Percentiles rank a stretch among this genome's conserved stretches.
Conservation (phyloP, 2,113 vertebrate species). For the Aix galericulata region DNA sequence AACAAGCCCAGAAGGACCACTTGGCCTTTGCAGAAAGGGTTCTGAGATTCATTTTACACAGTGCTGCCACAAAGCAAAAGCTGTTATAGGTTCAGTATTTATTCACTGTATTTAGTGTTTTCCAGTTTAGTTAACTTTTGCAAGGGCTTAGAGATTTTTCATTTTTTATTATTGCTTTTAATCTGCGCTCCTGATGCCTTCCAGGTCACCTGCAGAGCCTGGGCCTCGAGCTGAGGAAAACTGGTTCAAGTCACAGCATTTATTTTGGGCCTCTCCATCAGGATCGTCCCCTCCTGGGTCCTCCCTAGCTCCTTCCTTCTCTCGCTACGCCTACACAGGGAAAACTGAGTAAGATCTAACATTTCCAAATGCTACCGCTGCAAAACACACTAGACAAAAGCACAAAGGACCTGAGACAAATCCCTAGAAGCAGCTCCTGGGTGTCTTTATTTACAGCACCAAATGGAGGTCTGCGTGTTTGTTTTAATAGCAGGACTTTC, state of each 20-base stretch:
- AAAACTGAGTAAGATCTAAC: conserved; percentile 16
- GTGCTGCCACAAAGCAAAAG: neutral
- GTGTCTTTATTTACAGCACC: neutral
- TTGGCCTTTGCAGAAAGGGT: neutral
- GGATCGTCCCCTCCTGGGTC: neutral
- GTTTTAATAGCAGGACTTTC: neutral
- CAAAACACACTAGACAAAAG: conserved; percentile 25
- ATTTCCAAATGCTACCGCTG: conserved; percentile 11
- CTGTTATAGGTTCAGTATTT: neutral
- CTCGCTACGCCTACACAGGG: neutral
- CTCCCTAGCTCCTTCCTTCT: conserved; percentile 16
- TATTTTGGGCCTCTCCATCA: conserved; percentile 9
- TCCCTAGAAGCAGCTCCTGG: neutral
- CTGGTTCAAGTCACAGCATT: neutral
- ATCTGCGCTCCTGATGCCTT: neutral
- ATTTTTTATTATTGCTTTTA: neutral
- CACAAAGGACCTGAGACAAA: conserved; percentile 2
- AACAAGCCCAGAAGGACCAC: neutral
- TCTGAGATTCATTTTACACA: neutral
- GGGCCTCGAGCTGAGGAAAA: neutral
- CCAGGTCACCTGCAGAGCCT: neutral
- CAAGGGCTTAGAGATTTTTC: neutral
- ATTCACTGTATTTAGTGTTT: neutral
- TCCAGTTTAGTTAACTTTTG: neutral
- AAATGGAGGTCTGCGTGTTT: neutral